Conservation (phyloP, 2,113 vertebrate species). For the Cavia porcellus region DNA sequence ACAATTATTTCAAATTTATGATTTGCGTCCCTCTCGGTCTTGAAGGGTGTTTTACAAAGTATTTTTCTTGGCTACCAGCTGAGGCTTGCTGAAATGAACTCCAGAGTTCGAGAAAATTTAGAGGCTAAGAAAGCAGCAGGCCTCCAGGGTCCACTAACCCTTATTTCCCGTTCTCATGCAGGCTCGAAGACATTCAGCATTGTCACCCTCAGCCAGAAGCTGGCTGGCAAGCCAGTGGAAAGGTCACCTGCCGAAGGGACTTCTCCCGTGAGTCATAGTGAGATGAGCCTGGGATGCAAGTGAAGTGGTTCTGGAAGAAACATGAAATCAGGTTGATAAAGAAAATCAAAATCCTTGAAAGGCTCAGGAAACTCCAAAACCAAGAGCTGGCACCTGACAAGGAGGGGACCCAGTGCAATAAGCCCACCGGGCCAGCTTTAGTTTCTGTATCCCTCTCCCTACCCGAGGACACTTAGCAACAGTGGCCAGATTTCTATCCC, state of each 20-base stretch:
- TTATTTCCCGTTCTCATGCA: slow-evolving; percentile 23
- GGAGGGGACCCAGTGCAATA: not conserved
- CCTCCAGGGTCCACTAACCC: slow-evolving; percentile 24
- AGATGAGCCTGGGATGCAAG: not conserved
- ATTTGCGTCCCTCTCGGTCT: slow-evolving; percentile 53
- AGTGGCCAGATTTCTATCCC: not conserved
- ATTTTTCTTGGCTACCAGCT: slow-evolving; percentile 81
- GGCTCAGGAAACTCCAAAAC: not conserved
- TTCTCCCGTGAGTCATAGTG: not conserved
- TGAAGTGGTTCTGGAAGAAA: not conserved
- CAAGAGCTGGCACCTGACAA: not conserved
- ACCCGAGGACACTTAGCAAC: not conserved
- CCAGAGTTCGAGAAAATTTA: slow-evolving; percentile 72
- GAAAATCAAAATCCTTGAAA: slow-evolving; percentile 20
- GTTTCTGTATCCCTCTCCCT: not conserved
- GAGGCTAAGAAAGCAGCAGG: slow-evolving; percentile 47
- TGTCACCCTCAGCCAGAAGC: not conserved
- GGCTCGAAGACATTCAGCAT: not conserved
- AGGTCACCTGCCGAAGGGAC: not conserved
- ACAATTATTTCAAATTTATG: slow-evolving; percentile 71
- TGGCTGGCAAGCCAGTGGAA: not conserved
- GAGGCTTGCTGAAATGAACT: slow-evolving; percentile 73
- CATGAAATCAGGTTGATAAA: not conserved
- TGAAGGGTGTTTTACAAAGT: slow-evolving; percentile 69
- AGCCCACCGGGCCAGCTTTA: too few species aligned